Conservation (phyloP, 2,113 vertebrate genomes). For the Mungos mungo region DNA sequence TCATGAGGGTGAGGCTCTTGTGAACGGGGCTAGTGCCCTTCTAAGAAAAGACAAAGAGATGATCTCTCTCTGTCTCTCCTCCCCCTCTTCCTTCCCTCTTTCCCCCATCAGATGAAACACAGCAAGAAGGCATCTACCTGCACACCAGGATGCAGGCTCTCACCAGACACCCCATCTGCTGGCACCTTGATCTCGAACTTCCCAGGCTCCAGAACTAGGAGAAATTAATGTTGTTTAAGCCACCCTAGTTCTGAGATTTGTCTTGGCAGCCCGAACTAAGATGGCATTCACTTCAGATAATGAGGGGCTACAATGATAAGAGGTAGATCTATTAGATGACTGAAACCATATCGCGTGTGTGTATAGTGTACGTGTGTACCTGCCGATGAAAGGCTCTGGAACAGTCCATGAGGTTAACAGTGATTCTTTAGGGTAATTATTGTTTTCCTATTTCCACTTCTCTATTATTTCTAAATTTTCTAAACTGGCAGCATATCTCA, state of each 20-base stretch:
- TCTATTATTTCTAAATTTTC: slow-evolving; percentile 18
- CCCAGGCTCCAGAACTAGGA: not conserved
- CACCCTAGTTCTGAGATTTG: not conserved
- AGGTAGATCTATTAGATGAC: not conserved
- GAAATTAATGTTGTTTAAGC: not conserved
- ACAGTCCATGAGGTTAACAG: not conserved
- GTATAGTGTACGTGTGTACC: not conserved
- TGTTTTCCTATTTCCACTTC: slow-evolving; percentile 2
- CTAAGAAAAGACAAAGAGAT: not conserved
- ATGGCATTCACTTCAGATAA: not conserved
- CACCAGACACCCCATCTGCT: not conserved
- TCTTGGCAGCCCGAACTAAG: not conserved
- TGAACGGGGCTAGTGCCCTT: not conserved
- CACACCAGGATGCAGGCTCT: not conserved
- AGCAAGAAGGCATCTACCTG: not conserved
- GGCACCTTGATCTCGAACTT: not conserved
- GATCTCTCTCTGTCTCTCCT: not conserved
- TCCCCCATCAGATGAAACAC: not conserved
- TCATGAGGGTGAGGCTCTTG: not conserved
- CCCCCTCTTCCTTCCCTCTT: too few species aligned
- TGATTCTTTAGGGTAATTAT: not conserved
- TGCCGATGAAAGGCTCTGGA: not conserved
- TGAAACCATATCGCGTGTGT: not conserved
- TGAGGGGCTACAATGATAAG: not conserved
- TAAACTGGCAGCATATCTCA: not conserved